Conservation (phyloP, 2,888 invertebrate genomes). For the Lagria hirta region DNA sequence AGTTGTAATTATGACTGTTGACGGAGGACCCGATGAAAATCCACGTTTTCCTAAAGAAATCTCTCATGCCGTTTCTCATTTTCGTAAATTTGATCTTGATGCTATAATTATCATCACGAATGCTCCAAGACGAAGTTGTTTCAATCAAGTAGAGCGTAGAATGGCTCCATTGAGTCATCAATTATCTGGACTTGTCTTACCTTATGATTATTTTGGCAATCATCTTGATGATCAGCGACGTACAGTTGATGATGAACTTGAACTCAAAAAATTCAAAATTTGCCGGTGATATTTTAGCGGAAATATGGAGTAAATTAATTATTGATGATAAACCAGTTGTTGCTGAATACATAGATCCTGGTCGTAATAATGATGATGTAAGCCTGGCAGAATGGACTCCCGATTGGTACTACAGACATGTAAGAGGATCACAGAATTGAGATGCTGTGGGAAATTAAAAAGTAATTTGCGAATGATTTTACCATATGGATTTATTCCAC, state of each 20-base stretch:
- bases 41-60: constrained; percentile 35
- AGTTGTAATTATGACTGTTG: constrained; percentile 37
- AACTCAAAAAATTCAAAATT: too few relatives aligned
- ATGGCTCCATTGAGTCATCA: constrained; percentile 46
- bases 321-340: too few relatives aligned
- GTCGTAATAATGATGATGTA: too few relatives aligned
- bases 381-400: too few relatives aligned
- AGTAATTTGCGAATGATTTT: too few relatives aligned
- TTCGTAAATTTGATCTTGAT: constrained; percentile 23
- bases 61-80: constrained; percentile 6
- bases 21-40: constrained; percentile 38
- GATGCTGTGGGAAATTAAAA: too few relatives aligned
- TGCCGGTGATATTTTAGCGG: too few relatives aligned
- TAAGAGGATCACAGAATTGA: too few relatives aligned
- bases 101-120: constrained; percentile 40
- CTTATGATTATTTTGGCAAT: constrained; percentile 6
- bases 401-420: too few relatives aligned
- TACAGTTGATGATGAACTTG: neutral
- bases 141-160: constrained; percentile 44
- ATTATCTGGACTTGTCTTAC: constrained; percentile 29
- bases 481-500: too few relatives aligned
- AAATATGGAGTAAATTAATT: too few relatives aligned
- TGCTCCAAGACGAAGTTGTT: constrained; percentile 45
- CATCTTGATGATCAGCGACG: constrained; percentile 1
- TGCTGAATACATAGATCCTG: too few relatives aligned